These are phyloP conservation scores for Dicentrarchus labrax DNA, from an alignment of 2,113 vertebrate species.

Conservation along the genomic window DNA sequence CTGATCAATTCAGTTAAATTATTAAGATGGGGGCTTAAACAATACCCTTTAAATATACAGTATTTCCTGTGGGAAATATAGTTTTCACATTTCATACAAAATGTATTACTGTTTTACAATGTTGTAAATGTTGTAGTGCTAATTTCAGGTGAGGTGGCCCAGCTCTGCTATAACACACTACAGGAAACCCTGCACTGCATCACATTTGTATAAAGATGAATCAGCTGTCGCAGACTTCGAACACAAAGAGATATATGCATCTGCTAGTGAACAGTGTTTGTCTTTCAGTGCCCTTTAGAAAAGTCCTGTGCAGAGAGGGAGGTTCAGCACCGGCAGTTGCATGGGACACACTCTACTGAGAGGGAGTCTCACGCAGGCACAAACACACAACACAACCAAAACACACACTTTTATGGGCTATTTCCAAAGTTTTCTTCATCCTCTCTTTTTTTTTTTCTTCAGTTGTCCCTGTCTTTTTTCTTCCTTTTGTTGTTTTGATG, in stretches of 20 bases:
- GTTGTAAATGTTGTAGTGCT: not conserved
- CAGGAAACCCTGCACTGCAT: not conserved
- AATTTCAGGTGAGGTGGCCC: not conserved
- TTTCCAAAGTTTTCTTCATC: constrained; percentile 52
- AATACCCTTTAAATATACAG: not conserved
- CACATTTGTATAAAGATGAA: constrained; percentile 1
- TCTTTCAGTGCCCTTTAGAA: constrained; percentile 32
- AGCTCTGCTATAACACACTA: not conserved
- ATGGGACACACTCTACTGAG: constrained; percentile 19
- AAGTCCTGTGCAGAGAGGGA: constrained; percentile 30
- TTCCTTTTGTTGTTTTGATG: constrained; percentile 64
- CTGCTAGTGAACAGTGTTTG: not conserved
- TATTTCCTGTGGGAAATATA: not conserved
- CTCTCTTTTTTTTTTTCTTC: constrained; percentile 28
- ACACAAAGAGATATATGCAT: not conserved
- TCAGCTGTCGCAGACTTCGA: not conserved
- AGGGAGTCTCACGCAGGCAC: constrained; percentile 5
- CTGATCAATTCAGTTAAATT: not conserved
- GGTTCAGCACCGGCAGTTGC: constrained; percentile 22
- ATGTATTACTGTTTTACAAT: not conserved
- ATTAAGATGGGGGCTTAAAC: not conserved
- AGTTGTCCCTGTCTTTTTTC: constrained; percentile 41
- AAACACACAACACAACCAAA: constrained; percentile 8
- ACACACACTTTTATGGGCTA: constrained; percentile 25
- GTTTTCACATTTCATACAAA: not conserved